Evolutionary conservation across 2,113 vertebrate genomes (phyloP).

Genomic region (Oryzias curvinotus): DNA sequence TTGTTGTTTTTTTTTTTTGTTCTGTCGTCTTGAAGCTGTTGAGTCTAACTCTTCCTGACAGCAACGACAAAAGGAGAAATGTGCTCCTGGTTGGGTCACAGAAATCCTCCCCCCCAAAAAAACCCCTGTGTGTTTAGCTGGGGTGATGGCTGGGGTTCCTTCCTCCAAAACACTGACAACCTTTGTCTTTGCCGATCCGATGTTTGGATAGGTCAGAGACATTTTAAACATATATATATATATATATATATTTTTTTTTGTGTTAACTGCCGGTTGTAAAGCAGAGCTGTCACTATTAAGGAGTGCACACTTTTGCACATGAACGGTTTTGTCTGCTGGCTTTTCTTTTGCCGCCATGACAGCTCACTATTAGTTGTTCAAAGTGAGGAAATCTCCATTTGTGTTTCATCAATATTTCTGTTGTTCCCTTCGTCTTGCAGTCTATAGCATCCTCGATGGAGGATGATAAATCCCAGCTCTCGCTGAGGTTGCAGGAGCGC

Average conservation of each 20-base stretch:
- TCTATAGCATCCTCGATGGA: slow-evolving; percentile 82
- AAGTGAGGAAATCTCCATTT: too few species aligned
- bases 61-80: slow-evolving; percentile 45
- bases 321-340: slow-evolving; percentile 16
- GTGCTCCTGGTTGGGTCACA: slow-evolving; percentile 25
- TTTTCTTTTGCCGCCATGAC: too few species aligned
- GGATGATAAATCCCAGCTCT: slow-evolving; percentile 83
- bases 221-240: background rate
- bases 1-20: slow-evolving; percentile 21
- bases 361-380: too few species aligned
- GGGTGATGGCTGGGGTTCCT: slow-evolving; percentile 14
- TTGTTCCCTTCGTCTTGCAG: slow-evolving; percentile 57
- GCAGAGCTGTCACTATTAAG: too few species aligned
- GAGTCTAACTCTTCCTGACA: slow-evolving; percentile 56
- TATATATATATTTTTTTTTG: too few species aligned
- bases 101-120: slow-evolving; percentile 15
- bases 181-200: slow-evolving; percentile 1
- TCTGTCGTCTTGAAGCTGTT: slow-evolving; percentile 34
- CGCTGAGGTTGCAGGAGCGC: slow-evolving; percentile 80
- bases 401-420: background rate
- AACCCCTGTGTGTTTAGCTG: slow-evolving; percentile 2
- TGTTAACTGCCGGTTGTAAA: too few species aligned
- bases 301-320: slow-evolving; percentile 27
- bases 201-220: background rate
- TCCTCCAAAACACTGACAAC: slow-evolving; percentile 9